Evolutionary conservation across 2,888 invertebrate species (phyloP), one percentile per base, ranked within the genome.

Genomic region (Petrophora chlorosata): DNA sequence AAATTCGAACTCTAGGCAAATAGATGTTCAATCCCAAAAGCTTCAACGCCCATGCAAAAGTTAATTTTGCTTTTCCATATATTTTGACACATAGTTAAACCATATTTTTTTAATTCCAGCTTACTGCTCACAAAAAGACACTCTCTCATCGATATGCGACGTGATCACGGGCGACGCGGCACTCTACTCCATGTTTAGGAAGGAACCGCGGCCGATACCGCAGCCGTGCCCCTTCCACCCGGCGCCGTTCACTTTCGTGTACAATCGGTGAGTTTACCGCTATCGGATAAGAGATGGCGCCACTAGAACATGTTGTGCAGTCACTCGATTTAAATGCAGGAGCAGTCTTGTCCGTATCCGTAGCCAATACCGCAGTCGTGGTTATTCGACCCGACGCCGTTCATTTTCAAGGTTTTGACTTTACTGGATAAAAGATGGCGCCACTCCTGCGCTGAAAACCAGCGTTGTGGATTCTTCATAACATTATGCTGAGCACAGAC

Each of bases 161-260:
- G 86, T 90, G 46, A 94, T 96, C 69, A 92, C 93, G 13, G 94
- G 95, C 0, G 96, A 95, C 73, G 94, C 95, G 0, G 90, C 92
- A 0, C 91, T 95, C 0, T 93, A 92, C 87, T 95, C 95, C 59
- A 93, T 96, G 92, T 95, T 95, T 82, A 87, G 95, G 42, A 93
- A 94, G 75, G 92, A 93, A 55, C 93, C 93, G 1, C 90, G 92
- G 55, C 94, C 95, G 0, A 88, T 92, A 30, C 94, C 96, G 0
- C 92, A 94, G 65, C 90, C 93, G 15, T 97, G 97, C 71, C 97
- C 97, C 1, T 96, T 97, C 85, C 93, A 93, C 61, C 93, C 94
- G 16, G 95, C 95, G 40, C 96, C 96, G 0, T 94, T 95, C 81
- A 94, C 94, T 8, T 96, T 97, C 82, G 94, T 94, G 1, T 97